Base-by-base conservation (phyloP, 2,797 vertebrate genomes). In the Xenentodon cancila region DNA sequence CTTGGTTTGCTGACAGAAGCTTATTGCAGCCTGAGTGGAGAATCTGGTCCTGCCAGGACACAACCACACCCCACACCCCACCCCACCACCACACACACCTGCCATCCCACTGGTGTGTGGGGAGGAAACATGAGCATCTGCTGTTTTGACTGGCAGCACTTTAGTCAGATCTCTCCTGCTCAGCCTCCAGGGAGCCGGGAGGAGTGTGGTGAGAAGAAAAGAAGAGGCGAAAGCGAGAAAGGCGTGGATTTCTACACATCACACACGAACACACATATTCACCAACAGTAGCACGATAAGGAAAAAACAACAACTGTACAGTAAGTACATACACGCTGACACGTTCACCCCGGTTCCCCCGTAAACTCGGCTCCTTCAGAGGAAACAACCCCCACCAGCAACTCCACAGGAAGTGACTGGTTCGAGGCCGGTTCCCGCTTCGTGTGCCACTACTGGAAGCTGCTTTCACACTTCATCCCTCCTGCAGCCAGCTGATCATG, bases 61-160 rank as follows among this genome's bases (percentile, higher is more conserved):
- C 6, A 44, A 63, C 52, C 69, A 65, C 52, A 51, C 65, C 64
- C n/a, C n/a, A n/a, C n/a, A n/a, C n/a, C n/a, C n/a, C n/a, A n/a
- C n/a, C n/a, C n/a, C n/a, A n/a, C n/a, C n/a, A n/a, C n/a, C 65
- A 60, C 59, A 75, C 62, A 56, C 75, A 75, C 85, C 71, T 84
- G 84, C 85, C 77, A 73, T 82, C 77, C 75, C 58, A 81, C 85
- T 82, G 82, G 85, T 84, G 86, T 86, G 76, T 74, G 50, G 72
- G 71, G 77, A 84, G 85, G 84, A 88, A 90, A 87, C 85, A 87
- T 81, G 81, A 92, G 84, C 90, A 91, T 89, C 90, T 92, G 90
- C 82, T 90, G 89, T 87, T 89, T 84, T 89, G 87, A 91, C 89
- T 91, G 88, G 89, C 90, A 91, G 76, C 84, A 86, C 88, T 90